phyloP scores from a whole-genome alignment of 2,113 vertebrate genomes.

The Balaeniceps rex region DNA sequence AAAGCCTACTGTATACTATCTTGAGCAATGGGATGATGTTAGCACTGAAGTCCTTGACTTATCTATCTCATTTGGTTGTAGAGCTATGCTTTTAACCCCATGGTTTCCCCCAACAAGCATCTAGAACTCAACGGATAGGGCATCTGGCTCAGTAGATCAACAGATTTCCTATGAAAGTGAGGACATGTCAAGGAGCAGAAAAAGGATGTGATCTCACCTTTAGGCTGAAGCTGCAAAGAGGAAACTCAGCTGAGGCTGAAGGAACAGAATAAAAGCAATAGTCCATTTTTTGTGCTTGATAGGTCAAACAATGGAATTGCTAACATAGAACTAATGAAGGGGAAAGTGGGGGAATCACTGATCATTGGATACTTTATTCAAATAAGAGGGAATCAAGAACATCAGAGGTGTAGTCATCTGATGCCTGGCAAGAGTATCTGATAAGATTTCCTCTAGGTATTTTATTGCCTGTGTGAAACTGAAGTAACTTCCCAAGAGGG shows the following conservation, averaged over 20 bases:
- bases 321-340: not conserved
- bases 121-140: not conserved
- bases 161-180: not conserved
- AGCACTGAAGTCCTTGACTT: not conserved
- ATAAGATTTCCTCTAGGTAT: not conserved
- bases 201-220: not conserved
- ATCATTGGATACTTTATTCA: not conserved
- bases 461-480: slow-evolving; percentile 14
- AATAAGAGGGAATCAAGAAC: not conserved
- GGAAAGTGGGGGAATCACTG: not conserved
- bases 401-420: not conserved
- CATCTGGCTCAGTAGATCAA: not conserved
- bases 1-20: not conserved
- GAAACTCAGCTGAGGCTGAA: not conserved
- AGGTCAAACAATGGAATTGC: not conserved
- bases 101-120: not conserved
- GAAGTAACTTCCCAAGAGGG: not conserved
- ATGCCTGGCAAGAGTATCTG: not conserved
- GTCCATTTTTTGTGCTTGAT: not conserved
- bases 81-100: not conserved
- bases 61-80: not conserved
- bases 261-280: not conserved
- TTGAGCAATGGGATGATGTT: not conserved
- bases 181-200: not conserved
- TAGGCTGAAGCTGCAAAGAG: not conserved